These are phyloP conservation scores for Lepus timidus DNA, from an alignment of 2,113 vertebrate species.

Conservation along the genomic window DNA sequence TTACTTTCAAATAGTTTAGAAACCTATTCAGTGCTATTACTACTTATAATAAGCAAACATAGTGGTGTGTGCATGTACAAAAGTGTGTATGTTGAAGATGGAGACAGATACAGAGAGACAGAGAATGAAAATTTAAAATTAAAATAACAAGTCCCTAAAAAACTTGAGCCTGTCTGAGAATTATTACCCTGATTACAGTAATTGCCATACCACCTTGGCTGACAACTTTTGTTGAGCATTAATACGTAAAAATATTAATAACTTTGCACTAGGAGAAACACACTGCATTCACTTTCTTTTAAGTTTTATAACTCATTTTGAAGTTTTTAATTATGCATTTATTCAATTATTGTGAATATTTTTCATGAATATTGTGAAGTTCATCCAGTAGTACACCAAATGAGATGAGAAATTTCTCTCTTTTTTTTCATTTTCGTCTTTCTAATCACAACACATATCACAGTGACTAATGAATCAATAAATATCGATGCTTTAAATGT, in stretches of 20 bases:
- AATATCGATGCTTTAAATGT: neutral
- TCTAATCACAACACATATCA: neutral
- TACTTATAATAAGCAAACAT: neutral
- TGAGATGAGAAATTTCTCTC: neutral
- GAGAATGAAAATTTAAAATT: neutral
- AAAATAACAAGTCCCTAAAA: neutral
- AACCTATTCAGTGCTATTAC: neutral
- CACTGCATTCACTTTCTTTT: neutral
- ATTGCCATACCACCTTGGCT: fast-evolving
- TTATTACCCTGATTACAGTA: neutral
- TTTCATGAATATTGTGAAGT: neutral
- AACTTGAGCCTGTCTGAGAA: neutral
- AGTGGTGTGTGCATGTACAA: neutral
- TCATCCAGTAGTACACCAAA: neutral
- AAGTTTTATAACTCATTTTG: neutral
- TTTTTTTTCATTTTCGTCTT: neutral
- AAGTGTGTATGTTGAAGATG: neutral
- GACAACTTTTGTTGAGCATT: neutral
- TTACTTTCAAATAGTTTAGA: neutral
- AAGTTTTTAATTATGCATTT: neutral
- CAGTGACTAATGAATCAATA: neutral
- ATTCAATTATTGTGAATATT: neutral
- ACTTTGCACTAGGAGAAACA: neutral
- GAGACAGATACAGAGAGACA: neutral
- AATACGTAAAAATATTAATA: neutral